Evolutionary conservation across 2,113 vertebrate species (phyloP).

Genomic region (Illadopsis cleaveri): DNA sequence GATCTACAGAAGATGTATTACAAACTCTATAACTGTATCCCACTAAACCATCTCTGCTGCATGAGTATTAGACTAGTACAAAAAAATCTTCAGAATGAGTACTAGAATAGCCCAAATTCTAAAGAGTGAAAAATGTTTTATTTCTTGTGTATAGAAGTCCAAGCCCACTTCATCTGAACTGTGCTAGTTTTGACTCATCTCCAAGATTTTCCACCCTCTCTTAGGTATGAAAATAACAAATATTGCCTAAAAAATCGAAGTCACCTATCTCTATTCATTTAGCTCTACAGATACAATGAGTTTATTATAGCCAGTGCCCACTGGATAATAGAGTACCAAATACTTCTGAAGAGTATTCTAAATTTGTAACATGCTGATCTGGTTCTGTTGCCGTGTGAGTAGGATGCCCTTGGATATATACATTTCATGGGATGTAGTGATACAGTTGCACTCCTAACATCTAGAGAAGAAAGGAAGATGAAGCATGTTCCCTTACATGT

Average conservation of each 20-base stretch:
- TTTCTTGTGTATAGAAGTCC: neutral
- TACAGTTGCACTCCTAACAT: neutral
- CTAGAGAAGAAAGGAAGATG: neutral
- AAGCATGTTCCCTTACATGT: neutral
- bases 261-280: neutral
- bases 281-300: neutral
- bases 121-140: neutral
- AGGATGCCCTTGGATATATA: neutral
- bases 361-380: neutral
- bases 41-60: neutral
- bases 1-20: neutral
- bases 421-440: neutral
- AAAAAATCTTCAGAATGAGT: neutral
- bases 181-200: neutral
- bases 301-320: neutral
- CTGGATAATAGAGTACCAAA: neutral
- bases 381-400: neutral
- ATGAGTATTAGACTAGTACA: neutral
- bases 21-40: neutral
- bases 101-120: neutral
- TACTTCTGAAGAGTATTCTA: neutral
- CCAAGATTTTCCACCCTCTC: neutral
- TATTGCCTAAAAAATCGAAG: neutral
- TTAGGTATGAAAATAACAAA: neutral
- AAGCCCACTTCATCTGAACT: neutral